Evolutionary conservation across 2,888 invertebrate species (phyloP).

Genomic region (Carcina quercana): DNA sequence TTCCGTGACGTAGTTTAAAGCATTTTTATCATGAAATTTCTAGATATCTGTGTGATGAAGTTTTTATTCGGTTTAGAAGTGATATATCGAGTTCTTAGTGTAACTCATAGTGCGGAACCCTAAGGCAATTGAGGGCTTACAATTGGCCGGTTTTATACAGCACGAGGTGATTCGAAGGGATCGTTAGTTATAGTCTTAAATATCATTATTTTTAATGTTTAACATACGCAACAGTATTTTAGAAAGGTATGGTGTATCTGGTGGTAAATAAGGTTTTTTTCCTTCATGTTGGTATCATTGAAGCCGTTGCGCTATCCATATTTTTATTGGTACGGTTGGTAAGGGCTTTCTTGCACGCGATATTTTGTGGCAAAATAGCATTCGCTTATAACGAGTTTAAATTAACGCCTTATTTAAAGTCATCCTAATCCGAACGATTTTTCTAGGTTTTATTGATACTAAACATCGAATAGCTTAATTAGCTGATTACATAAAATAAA

Average conservation of each 20-base stretch:
- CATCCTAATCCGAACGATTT: too few relatives aligned
- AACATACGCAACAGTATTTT: conserved; percentile 71
- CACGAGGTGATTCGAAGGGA: too few relatives aligned
- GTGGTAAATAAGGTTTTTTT: conserved; percentile 58
- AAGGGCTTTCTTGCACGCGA: not conserved
- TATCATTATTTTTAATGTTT: conserved; percentile 72
- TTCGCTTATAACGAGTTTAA: too few relatives aligned
- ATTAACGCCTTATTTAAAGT: too few relatives aligned
- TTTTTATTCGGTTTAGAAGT: too few relatives aligned
- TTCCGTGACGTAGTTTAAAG: conserved; percentile 14
- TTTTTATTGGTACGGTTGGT: not conserved
- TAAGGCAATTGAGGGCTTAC: conserved; percentile 9
- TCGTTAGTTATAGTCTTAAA: conserved; percentile 16
- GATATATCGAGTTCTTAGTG: too few relatives aligned
- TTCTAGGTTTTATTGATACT: too few relatives aligned
- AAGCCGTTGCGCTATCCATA: conserved; percentile 33
- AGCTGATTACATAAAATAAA: not conserved
- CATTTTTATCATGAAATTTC: not conserved
- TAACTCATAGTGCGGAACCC: conserved; percentile 12
- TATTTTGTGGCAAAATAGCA: not conserved
- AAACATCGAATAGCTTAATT: too few relatives aligned
- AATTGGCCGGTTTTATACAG: not conserved
- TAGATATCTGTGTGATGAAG: too few relatives aligned
- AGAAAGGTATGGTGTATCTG: conserved; percentile 49
- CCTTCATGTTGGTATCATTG: conserved; percentile 30